Conservation (phyloP, 2,797 vertebrate genomes). For the Eurystomus glaucurus region DNA sequence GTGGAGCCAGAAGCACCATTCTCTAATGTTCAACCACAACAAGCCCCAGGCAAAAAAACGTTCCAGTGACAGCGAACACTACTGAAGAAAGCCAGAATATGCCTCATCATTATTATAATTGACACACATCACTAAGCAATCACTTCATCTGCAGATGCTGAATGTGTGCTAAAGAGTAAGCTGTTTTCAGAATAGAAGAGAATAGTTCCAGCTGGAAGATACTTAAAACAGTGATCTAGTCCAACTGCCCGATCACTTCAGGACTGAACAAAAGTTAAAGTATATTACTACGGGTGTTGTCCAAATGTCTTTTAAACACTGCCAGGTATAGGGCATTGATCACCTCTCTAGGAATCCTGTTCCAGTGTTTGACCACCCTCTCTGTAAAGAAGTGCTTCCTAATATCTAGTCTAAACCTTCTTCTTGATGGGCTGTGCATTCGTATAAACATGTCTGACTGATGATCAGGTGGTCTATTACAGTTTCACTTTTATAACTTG, state of each 20-base stretch:
- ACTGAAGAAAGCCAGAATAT: background rate
- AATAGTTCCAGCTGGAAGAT: background rate
- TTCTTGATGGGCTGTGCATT: background rate
- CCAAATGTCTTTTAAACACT: background rate
- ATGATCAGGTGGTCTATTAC: background rate
- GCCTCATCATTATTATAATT: background rate
- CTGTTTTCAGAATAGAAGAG: background rate
- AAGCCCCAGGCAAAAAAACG: background rate
- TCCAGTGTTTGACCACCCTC: background rate
- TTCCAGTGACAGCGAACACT: background rate
- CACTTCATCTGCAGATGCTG: background rate
- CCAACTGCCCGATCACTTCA: background rate
- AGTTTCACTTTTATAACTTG: background rate
- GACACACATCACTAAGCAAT: background rate
- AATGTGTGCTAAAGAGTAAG: background rate
- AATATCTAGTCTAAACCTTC: background rate
- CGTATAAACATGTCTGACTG: background rate
- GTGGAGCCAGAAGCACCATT: background rate
- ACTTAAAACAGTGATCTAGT: background rate
- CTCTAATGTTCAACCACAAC: background rate
- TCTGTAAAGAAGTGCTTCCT: background rate
- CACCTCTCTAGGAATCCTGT: background rate
- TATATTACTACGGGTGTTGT: background rate
- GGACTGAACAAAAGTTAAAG: background rate
- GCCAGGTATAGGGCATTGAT: fast-evolving